These are phyloP conservation scores for Cyanoliseus patagonus DNA, from an alignment of 2,113 vertebrate genomes.

Conservation along the genomic window DNA sequence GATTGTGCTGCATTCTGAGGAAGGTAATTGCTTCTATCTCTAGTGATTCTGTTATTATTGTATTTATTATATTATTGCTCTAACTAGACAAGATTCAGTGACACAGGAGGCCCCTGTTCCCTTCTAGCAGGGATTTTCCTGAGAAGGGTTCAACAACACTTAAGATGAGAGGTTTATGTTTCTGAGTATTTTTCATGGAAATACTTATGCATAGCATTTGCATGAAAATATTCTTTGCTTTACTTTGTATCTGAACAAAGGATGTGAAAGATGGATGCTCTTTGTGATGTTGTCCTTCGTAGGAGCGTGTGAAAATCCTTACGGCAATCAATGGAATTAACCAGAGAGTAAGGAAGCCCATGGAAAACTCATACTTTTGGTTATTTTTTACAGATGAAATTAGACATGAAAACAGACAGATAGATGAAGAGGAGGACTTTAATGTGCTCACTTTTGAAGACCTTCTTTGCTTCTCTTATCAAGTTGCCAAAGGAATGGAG, in stretches of 20 bases:
- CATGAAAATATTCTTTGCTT: background rate
- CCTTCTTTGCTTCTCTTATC: conserved; percentile 91
- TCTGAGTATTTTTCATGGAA: background rate
- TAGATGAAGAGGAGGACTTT: conserved; percentile 80
- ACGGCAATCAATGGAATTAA: background rate
- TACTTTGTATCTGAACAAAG: background rate
- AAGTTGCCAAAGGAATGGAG: conserved; percentile 97
- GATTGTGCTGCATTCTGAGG: conserved; percentile 42
- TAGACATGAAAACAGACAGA: conserved; percentile 51
- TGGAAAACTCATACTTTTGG: background rate
- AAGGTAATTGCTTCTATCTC: conserved; percentile 45
- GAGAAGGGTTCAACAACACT: background rate
- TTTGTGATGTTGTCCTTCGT: background rate
- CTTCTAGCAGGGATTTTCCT: background rate
- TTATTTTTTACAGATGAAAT: conserved; percentile 65
- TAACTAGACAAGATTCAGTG: background rate
- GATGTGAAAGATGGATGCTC: background rate
- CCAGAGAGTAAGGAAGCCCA: background rate
- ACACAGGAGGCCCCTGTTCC: background rate
- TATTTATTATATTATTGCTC: background rate
- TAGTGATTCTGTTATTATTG: background rate
- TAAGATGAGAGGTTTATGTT: background rate
- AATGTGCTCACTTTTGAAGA: conserved; percentile 90
- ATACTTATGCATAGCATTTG: background rate
- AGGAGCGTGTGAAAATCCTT: background rate